Evolutionary conservation across 2,888 invertebrate species (phyloP), one percentile per base, ranked within the genome.

Genomic region (Scaptomyza caliginosa): DNA sequence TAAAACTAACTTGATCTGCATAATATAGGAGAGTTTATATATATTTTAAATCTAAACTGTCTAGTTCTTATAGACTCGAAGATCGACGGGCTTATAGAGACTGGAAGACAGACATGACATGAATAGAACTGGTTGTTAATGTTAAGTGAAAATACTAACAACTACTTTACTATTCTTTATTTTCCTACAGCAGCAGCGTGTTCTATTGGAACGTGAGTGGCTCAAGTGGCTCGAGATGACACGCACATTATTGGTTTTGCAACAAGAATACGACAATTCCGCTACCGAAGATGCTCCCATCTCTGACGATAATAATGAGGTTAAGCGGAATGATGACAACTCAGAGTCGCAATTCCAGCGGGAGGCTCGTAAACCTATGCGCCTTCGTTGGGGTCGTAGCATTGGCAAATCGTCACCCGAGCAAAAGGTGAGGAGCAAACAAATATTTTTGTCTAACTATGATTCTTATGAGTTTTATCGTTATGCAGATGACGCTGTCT

Each of bases 381-480:
- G 91, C 50, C 77, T 91, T 63, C 85, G 91, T 68, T 91, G 90
- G 88, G 91, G 91, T 21, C 90, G 91, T 48, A 91, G 91, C 77
- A 85, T 90, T 60, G 90, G 86, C 26, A 87, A 74, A 4, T 74
- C 74, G 6, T 75, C 82, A 8, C 32, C 64, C 32, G 82, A 82
- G 2, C 65, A 62, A 17, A 86, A 85, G 74, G 86, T 85, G 7
- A 10, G 39, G 16, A 7, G 1, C 16, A 17, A 26, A 16, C 21
- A 2, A 0, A 8, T 36, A 1, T 3, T 10, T 2, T 3, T 26
- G 2, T 17, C 6, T 2, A 5, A n/a, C 5, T 4, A 11, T 1
- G 17, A 2, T 7, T 16, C 7, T 24, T 4, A 32, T 54, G 30
- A 7, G 2, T 36, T 17, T 38, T 11, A 3, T 19, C 8, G 1